Percentiles rank a stretch among this genome's conserved stretches.
phyloP scores from a whole-genome alignment of 2,888 invertebrate genomes.

The Mythimna vitellina region DNA sequence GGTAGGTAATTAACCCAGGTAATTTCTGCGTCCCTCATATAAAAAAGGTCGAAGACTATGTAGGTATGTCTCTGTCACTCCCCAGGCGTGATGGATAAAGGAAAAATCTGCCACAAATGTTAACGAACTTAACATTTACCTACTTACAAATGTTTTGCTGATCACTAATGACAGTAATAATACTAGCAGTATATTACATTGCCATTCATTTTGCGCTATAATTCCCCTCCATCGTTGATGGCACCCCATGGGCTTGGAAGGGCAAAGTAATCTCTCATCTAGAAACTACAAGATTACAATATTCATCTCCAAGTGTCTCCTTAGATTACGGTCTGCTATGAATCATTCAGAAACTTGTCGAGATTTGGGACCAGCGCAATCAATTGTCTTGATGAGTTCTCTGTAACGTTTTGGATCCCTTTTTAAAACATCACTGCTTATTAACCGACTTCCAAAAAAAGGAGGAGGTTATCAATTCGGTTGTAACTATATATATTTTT shows the following conservation, averaged over 20 bases:
- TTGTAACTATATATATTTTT: no score
- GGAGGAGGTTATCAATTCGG: no score
- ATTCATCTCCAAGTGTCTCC: constrained; percentile 24
- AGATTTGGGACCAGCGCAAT: constrained; percentile 28
- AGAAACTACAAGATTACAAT: constrained; percentile 27
- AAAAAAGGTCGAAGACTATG: no score
- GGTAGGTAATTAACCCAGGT: no score
- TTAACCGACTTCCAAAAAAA: no score
- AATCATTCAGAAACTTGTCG: constrained; percentile 31
- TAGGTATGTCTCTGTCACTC: no score
- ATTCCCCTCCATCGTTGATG: not conserved
- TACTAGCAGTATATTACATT: not conserved
- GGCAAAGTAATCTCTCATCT: constrained; percentile 10
- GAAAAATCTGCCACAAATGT: no score
- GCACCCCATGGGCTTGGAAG: constrained; percentile 11
- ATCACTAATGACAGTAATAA: no score
- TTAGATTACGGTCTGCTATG: constrained; percentile 25
- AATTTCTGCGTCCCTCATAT: no score
- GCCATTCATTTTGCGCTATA: not conserved
- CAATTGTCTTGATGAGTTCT: constrained; percentile 25
- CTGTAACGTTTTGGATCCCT: constrained; percentile 7
- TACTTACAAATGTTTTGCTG: no score
- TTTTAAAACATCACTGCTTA: not conserved
- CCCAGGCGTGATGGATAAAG: no score
- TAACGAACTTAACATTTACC: no score